A percentile compares a stretch with the other conserved stretches of the same genome.
phyloP scores from a whole-genome alignment of 2,797 vertebrate genomes.

The Tarsius wallacei region DNA sequence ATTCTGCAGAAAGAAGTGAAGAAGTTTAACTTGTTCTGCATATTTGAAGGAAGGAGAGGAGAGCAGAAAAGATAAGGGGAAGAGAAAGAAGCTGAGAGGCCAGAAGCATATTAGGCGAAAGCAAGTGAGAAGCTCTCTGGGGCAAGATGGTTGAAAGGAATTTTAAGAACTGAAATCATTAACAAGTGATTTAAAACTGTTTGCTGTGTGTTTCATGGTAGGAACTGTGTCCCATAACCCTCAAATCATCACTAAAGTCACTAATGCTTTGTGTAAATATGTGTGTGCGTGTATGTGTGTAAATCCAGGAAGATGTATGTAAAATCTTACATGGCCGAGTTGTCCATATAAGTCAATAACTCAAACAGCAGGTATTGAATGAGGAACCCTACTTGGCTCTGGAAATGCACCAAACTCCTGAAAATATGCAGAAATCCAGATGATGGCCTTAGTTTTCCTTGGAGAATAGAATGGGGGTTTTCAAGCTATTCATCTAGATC shows the following conservation, averaged over 20 bases:
- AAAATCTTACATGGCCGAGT: neutral
- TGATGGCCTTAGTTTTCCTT: neutral
- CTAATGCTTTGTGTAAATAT: neutral
- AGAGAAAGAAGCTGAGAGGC: neutral
- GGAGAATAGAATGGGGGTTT: neutral
- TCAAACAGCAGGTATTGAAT: neutral
- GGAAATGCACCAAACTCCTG: neutral
- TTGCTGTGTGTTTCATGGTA: neutral
- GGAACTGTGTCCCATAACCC: neutral
- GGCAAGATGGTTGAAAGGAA: neutral
- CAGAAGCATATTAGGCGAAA: neutral
- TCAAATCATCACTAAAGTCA: neutral
- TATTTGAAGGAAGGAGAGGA: neutral
- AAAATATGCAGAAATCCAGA: neutral
- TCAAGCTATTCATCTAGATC: neutral
- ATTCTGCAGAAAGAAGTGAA: neutral
- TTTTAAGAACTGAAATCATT: neutral
- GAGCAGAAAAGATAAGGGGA: neutral
- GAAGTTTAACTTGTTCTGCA: neutral
- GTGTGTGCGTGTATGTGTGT: neutral
- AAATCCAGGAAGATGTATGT: neutral
- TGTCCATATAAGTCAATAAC: neutral
- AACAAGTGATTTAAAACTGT: neutral
- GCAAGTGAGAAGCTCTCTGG: neutral
- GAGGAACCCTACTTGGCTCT: neutral